Evolutionary conservation across 2,888 invertebrate genomes (phyloP).

Genomic region (Macaria notata): DNA sequence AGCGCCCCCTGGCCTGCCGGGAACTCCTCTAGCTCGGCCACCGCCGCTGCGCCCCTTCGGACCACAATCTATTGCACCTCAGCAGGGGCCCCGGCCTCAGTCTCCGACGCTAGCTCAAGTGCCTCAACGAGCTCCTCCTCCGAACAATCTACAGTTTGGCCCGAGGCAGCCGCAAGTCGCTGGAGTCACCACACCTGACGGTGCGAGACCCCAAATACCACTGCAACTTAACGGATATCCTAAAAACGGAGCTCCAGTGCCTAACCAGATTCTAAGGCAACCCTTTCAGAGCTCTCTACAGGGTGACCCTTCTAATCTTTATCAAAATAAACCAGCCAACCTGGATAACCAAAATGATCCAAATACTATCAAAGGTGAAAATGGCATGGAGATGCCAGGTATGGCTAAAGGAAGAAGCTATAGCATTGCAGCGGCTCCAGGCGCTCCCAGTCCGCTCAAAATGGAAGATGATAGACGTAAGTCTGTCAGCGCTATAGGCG

Average conservation of each 20-base stretch:
- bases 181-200: slow-evolving; percentile 63
- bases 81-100: slow-evolving; percentile 61
- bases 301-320: slow-evolving; percentile 57
- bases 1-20: slow-evolving; percentile 51
- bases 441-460: slow-evolving; percentile 69
- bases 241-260: slow-evolving; percentile 50
- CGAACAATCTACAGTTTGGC: slow-evolving; percentile 74
- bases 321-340: slow-evolving; percentile 68
- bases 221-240: slow-evolving; percentile 56
- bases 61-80: slow-evolving; percentile 64
- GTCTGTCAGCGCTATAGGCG: slow-evolving; percentile 75
- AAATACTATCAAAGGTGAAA: slow-evolving; percentile 62
- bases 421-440: slow-evolving; percentile 78
- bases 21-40: slow-evolving; percentile 56
- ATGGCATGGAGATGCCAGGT: slow-evolving; percentile 64
- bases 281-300: slow-evolving; percentile 68
- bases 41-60: slow-evolving; percentile 62
- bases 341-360: slow-evolving; percentile 73
- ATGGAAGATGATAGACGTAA: slow-evolving; percentile 77
- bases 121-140: slow-evolving; percentile 69
- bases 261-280: slow-evolving; percentile 63
- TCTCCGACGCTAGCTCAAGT: slow-evolving; percentile 55
- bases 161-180: slow-evolving; percentile 69
- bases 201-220: slow-evolving; percentile 47
- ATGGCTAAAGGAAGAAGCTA: slow-evolving; percentile 78